These are phyloP conservation scores for Apocrypta bakeri DNA, from an alignment of 1,140 invertebrate species.

Conservation along the genomic window DNA sequence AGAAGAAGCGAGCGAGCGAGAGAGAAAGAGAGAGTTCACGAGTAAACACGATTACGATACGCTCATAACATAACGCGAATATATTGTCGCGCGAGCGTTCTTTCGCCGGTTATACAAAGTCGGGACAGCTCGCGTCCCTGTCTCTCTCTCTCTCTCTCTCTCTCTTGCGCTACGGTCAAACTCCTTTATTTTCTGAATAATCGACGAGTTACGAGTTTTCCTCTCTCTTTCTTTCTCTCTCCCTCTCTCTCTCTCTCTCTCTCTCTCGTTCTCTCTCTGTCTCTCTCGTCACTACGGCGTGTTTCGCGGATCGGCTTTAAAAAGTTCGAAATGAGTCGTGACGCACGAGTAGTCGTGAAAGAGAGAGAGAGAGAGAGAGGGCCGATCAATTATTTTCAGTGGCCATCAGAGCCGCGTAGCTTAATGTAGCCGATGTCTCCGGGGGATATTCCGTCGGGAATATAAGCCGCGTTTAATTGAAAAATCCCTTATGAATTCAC, in stretches of 20 bases:
- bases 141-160: not conserved
- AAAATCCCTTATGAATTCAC: conserved; percentile 8
- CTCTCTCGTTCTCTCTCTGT: no score
- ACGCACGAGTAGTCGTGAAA: conserved; percentile 24
- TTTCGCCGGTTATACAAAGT: conserved; percentile 7
- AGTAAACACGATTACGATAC: conserved; percentile 57
- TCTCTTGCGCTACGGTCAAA: not conserved
- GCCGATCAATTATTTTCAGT: conserved; percentile 32
- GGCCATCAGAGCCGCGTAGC: not conserved
- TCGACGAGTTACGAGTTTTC: conserved; percentile 24
- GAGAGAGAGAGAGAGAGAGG: not conserved
- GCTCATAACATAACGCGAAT: conserved; percentile 52
- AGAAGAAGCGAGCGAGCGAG: not conserved
- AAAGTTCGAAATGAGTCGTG: conserved; percentile 26
- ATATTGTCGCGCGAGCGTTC: conserved; percentile 54
- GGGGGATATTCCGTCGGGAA: not conserved
- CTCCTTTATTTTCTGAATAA: conserved; percentile 33
- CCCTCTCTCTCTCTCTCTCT: no score
- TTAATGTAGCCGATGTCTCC: not conserved
- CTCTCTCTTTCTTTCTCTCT: not conserved
- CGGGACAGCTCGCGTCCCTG: not conserved
- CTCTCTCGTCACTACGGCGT: no score
- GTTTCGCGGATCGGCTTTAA: conserved; percentile 21
- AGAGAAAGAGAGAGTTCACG: not conserved
- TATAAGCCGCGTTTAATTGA: conserved; percentile 27